A percentile compares a stretch with the other conserved stretches of the same genome.
phyloP scores from a whole-genome alignment of 2,113 vertebrate species.

The Microtus pennsylvanicus region DNA sequence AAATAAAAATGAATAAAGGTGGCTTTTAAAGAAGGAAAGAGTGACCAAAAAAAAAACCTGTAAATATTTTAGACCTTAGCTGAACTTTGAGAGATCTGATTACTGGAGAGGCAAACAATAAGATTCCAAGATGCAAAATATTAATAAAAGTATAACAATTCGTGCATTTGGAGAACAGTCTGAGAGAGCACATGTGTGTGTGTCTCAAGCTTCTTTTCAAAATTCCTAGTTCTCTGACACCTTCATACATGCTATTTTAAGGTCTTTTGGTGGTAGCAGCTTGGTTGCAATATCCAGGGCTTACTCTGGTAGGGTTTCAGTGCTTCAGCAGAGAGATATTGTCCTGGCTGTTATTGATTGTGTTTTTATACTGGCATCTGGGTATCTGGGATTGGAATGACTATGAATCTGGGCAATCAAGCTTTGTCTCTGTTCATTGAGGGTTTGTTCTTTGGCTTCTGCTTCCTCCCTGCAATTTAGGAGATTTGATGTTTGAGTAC shows the following conservation, averaged over 20 bases:
- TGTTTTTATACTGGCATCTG: not conserved
- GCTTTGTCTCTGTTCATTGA: not conserved
- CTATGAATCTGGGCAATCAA: rapidly evolving
- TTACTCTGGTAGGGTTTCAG: not conserved
- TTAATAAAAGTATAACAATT: not conserved
- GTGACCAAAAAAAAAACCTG: not conserved
- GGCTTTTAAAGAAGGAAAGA: not conserved
- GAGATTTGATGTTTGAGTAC: not conserved
- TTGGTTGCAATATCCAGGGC: not conserved
- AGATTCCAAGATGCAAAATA: not conserved
- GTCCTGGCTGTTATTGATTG: not conserved
- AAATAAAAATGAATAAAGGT: not conserved
- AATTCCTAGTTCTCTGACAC: too few species aligned
- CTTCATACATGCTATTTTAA: not conserved
- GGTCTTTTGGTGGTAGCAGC: not conserved
- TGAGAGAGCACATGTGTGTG: not conserved
- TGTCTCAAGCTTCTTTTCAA: not conserved
- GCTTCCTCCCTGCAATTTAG: not conserved
- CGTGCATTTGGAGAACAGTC: not conserved
- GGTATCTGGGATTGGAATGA: not conserved
- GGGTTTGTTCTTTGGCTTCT: not conserved
- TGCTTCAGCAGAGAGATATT: not conserved
- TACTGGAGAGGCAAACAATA: not conserved
- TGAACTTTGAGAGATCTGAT: not conserved
- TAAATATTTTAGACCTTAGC: not conserved